These are phyloP conservation scores for Albula goreensis DNA, from an alignment of 2,113 vertebrate genomes.

Conservation along the genomic window DNA sequence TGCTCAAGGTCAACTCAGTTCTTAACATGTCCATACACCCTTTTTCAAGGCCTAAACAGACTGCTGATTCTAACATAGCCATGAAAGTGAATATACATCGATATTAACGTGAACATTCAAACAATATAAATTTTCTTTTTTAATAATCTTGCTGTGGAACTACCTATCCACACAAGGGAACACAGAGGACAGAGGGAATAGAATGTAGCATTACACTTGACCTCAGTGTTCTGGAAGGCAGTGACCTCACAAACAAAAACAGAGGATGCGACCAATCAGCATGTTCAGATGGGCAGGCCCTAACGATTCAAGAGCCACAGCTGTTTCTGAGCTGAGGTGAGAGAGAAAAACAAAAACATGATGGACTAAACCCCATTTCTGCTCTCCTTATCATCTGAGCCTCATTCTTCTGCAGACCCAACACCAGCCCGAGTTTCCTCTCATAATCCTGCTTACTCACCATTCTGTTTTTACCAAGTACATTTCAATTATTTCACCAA, in stretches of 20 bases:
- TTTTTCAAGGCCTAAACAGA: no score
- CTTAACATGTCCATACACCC: no score
- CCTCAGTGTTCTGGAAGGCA: not conserved
- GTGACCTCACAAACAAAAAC: not conserved
- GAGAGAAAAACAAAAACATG: not conserved
- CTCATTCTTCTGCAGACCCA: not conserved
- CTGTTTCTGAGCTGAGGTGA: not conserved
- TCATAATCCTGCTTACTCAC: not conserved
- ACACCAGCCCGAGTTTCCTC: not conserved
- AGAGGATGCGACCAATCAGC: not conserved
- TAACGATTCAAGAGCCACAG: not conserved
- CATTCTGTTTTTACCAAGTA: not conserved
- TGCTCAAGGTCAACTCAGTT: no score
- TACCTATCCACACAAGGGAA: not conserved
- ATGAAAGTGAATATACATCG: no score
- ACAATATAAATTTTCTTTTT: no score
- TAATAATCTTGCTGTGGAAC: not conserved
- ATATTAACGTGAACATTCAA: no score
- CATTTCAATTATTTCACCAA: conserved; percentile 28
- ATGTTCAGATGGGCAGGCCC: not conserved
- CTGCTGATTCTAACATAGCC: no score
- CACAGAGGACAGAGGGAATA: not conserved
- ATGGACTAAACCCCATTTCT: not conserved
- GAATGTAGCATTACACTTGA: no score
- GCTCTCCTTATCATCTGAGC: not conserved